These are phyloP conservation scores for Lamellibrachia luymesi DNA, from an alignment of 1,140 invertebrate species.

Conservation along the genomic window DNA sequence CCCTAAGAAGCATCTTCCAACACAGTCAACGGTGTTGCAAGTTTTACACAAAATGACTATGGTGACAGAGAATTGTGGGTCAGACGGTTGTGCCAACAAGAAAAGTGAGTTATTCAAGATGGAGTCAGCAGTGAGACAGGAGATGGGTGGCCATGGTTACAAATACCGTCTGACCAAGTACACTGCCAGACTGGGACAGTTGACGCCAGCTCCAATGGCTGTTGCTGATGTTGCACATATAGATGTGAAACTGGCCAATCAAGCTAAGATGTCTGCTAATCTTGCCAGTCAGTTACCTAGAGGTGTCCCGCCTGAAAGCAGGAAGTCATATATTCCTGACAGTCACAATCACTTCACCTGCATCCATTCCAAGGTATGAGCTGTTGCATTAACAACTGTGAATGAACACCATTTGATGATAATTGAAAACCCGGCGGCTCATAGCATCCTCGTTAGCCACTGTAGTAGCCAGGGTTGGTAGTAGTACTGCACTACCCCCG, in stretches of 20 bases:
- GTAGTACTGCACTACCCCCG: too few relatives aligned
- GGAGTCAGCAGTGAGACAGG: background rate
- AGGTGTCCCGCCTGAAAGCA: background rate
- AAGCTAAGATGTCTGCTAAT: background rate
- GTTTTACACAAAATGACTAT: background rate
- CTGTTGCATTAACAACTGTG: background rate
- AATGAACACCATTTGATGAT: too few relatives aligned
- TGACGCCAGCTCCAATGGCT: background rate
- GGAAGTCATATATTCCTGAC: constrained; percentile 48
- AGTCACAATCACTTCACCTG: constrained; percentile 55
- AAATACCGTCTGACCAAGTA: background rate
- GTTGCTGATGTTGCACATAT: background rate
- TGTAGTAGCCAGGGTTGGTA: too few relatives aligned
- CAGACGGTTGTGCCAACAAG: background rate
- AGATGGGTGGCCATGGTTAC: constrained; percentile 12
- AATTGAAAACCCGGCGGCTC: too few relatives aligned
- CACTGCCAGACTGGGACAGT: background rate
- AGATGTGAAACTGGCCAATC: background rate
- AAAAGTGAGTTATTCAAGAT: background rate
- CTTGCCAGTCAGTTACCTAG: background rate
- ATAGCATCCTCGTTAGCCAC: too few relatives aligned
- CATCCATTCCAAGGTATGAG: constrained; percentile 41
- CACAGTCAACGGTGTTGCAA: background rate
- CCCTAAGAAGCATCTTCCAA: background rate
- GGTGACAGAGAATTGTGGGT: background rate